Evolutionary conservation across 1,140 invertebrate species (phyloP).

Genomic region (Asobara japonica): DNA sequence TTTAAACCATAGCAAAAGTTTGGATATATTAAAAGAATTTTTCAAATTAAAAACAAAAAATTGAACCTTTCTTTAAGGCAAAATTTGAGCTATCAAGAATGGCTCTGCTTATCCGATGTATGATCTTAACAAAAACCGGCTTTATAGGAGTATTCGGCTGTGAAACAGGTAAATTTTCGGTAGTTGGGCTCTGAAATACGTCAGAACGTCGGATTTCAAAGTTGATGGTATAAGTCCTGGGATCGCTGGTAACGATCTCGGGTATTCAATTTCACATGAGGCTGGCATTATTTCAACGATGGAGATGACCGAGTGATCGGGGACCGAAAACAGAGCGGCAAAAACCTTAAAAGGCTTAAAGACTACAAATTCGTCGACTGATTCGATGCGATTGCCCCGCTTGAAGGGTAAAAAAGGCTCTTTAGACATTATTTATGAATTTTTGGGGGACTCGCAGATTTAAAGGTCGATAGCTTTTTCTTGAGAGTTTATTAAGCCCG

Average conservation of each 20-base stretch:
- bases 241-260: not conserved
- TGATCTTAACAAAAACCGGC: not conserved
- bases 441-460: not conserved
- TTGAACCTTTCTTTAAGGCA: no score
- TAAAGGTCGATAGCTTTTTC: not conserved
- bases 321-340: not conserved
- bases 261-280: constrained; percentile 7
- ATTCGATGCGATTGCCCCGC: not conserved
- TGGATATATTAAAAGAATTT: no score
- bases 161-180: constrained; percentile 15
- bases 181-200: not conserved
- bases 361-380: constrained; percentile 20
- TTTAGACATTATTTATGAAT: constrained; percentile 32
- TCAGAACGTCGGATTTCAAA: not conserved
- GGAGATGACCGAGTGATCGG: not conserved
- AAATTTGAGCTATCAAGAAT: not conserved
- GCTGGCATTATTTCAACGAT: not conserved
- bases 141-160: not conserved
- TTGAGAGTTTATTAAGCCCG: not conserved
- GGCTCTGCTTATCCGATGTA: not conserved
- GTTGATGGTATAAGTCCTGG: not conserved
- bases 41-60: no score
- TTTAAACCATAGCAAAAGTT: no score
- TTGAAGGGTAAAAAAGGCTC: not conserved
- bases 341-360: constrained; percentile 32